A percentile compares a stretch with the other conserved stretches of the same genome.
phyloP scores from a whole-genome alignment of 2,113 vertebrate species.

The Colinus virginianus region DNA sequence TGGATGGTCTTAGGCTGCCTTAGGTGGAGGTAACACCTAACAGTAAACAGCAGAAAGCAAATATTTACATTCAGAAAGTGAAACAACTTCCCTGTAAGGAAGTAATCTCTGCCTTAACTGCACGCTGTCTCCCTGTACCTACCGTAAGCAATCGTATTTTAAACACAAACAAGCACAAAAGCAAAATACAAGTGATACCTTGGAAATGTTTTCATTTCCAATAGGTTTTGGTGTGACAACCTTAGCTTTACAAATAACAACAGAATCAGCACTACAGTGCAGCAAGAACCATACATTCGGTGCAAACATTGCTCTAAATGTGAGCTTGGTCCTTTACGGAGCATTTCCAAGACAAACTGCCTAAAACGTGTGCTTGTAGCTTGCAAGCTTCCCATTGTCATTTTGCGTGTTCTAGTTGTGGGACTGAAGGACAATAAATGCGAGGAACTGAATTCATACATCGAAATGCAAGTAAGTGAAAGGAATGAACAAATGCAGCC shows the following conservation, averaged over 20 bases:
- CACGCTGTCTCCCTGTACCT: no score
- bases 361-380: accelerated
- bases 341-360: accelerated
- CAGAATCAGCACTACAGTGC: accelerated
- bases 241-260: no score
- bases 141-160: accelerated
- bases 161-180: not conserved
- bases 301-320: accelerated
- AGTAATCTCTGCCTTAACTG: not conserved
- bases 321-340: not conserved
- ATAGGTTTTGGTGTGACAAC: not conserved
- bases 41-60: not conserved
- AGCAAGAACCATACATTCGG: accelerated
- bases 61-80: not conserved
- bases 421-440: not conserved
- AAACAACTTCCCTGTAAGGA: not conserved
- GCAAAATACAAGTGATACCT: not conserved
- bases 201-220: not conserved
- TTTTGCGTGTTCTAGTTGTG: accelerated
- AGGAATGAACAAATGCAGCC: no score
- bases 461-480: no score
- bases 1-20: no score
- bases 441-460: not conserved
- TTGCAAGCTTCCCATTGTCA: not conserved
- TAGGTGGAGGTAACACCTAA: no score